A percentile compares a stretch with the other conserved stretches of the same genome.
phyloP scores from a whole-genome alignment of 2,888 invertebrate species.

The Spialia ferax region DNA sequence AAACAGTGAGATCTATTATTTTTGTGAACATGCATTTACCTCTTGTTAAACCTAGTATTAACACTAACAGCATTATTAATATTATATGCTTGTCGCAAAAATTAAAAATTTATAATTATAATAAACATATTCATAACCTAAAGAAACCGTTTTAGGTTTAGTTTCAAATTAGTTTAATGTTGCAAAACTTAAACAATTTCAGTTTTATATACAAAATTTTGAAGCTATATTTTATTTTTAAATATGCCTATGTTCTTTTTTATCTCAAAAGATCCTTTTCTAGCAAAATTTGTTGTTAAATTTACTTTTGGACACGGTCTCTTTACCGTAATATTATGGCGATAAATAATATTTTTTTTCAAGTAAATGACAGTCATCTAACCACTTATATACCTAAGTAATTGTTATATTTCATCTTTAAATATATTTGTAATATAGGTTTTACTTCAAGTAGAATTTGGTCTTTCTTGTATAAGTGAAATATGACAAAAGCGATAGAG shows the following conservation, averaged over 20 bases:
- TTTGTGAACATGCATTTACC: conserved; percentile 79
- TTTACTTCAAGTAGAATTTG: conserved; percentile 33
- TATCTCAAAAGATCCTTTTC: neutral
- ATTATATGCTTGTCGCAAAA: conserved; percentile 53
- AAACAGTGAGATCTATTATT: conserved; percentile 66
- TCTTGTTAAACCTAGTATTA: conserved; percentile 63
- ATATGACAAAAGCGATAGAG: conserved; percentile 38
- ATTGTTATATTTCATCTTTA: conserved; percentile 24
- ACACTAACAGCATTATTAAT: conserved; percentile 44
- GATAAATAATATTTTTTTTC: conserved; percentile 19
- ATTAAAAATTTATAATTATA: neutral
- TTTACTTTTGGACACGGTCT: neutral
- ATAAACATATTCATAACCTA: neutral
- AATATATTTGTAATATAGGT: conserved; percentile 28
- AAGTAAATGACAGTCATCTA: conserved; percentile 9
- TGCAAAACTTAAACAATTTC: neutral
- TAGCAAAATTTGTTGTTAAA: neutral
- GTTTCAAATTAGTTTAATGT: neutral
- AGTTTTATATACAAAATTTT: neutral
- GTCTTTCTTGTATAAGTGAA: conserved; percentile 30
- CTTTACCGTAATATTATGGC: conserved; percentile 9
- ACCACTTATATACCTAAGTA: conserved; percentile 7
- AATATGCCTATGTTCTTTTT: neutral
- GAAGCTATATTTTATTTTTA: neutral
- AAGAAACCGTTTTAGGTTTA: conserved; percentile 6